Percentiles rank a stretch among this genome's conserved stretches.
Evolutionary conservation across 1,140 invertebrate species (phyloP).

Genomic region (Campoletis sonorensis): DNA sequence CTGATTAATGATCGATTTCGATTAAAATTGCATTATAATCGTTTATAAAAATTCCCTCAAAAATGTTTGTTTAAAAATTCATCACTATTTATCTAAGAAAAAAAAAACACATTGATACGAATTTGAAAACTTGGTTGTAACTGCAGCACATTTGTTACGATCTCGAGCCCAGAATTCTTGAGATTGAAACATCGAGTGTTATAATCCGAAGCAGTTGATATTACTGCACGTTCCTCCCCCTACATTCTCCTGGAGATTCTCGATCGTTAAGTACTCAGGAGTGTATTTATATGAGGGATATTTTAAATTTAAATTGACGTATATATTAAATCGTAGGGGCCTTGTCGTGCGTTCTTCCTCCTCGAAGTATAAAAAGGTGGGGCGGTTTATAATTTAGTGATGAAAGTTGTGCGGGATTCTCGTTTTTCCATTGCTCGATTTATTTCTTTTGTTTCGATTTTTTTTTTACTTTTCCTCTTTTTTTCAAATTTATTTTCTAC

Average conservation of each 20-base stretch:
- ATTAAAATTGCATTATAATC: no score
- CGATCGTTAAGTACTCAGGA: conserved; percentile 3
- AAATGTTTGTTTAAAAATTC: no score
- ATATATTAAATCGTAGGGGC: background rate
- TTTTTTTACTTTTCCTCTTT: background rate
- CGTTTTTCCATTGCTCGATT: background rate
- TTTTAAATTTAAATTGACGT: conserved; percentile 39
- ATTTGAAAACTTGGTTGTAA: no score
- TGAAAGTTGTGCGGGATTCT: conserved; percentile 33
- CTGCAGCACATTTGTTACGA: no score
- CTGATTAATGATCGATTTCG: no score
- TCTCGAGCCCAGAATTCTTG: no score
- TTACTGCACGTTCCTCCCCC: background rate
- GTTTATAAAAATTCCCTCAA: no score
- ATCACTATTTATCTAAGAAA: no score
- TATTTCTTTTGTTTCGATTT: background rate
- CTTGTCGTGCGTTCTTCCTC: background rate
- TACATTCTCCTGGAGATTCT: background rate
- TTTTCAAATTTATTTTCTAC: background rate
- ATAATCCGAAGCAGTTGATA: conserved; percentile 31
- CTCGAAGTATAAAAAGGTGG: background rate
- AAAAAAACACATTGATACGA: no score
- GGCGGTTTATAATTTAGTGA: conserved; percentile 43
- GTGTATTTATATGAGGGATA: conserved; percentile 8
- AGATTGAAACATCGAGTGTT: no score